phyloP scores from a whole-genome alignment of 2,797 vertebrate species.

The Danio choprae region DNA sequence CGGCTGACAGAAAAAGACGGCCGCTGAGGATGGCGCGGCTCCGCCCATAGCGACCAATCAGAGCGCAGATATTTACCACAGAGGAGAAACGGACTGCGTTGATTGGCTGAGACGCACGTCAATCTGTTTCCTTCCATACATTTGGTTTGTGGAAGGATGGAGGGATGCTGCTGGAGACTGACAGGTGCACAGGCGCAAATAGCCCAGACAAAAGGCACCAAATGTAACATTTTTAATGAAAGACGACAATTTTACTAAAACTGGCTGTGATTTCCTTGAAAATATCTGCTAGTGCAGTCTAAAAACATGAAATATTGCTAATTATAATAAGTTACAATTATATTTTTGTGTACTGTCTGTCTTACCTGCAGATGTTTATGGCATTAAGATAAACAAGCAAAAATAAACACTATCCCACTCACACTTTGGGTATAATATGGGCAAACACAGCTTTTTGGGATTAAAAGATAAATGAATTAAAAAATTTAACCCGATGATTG shows the following conservation, averaged over 20 bases:
- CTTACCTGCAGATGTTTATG: not conserved
- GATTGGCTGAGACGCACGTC: constrained; percentile 67
- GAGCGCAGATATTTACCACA: constrained; percentile 42
- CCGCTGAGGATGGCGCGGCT: constrained; percentile 64
- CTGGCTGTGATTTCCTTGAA: not conserved
- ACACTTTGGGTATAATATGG: too few relatives aligned
- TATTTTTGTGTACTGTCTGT: not conserved
- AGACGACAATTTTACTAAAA: not conserved
- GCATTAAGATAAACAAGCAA: not conserved
- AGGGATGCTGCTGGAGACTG: constrained; percentile 71
- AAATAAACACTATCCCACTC: not conserved
- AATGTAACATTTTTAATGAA: constrained; percentile 8
- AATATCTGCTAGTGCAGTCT: not conserved
- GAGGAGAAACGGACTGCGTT: not conserved
- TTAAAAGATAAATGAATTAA: too few relatives aligned
- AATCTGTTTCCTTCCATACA: constrained; percentile 66
- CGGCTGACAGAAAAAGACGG: constrained; percentile 71
- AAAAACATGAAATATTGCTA: not conserved
- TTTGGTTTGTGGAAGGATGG: constrained; percentile 71
- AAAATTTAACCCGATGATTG: too few relatives aligned
- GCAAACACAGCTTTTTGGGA: too few relatives aligned
- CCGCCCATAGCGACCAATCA: constrained; percentile 83
- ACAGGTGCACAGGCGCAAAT: constrained; percentile 58
- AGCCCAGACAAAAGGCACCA: not conserved
- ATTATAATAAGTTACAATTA: not conserved